These are phyloP conservation scores for Agonopterix subpropinquella DNA, from an alignment of 2,888 invertebrate species.

Conservation along the genomic window DNA sequence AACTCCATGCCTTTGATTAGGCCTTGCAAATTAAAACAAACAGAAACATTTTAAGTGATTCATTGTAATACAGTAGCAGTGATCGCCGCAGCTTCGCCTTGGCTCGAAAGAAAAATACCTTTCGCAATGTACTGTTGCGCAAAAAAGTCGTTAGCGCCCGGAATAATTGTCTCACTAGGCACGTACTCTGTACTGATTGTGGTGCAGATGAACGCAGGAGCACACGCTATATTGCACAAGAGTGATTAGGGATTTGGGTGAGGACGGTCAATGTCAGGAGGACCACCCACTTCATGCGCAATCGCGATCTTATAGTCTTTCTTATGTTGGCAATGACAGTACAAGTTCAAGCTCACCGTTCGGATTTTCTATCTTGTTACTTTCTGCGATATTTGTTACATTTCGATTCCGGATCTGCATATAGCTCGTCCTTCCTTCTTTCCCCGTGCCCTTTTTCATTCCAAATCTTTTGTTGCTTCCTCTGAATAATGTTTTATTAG, in stretches of 20 bases:
- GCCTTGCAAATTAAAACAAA: too few relatives aligned
- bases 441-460: too few relatives aligned
- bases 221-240: not conserved
- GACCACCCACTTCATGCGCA: not conserved
- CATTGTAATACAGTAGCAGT: not conserved
- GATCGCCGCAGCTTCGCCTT: constrained; percentile 19
- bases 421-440: too few relatives aligned
- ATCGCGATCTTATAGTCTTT: not conserved
- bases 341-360: too few relatives aligned
- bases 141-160: constrained; percentile 3
- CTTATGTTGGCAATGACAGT: too few relatives aligned
- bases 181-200: not conserved
- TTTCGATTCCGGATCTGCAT: too few relatives aligned
- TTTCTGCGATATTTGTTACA: too few relatives aligned
- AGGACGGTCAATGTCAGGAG: not conserved
- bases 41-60: too few relatives aligned
- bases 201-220: not conserved
- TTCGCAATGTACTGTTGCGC: constrained; percentile 11
- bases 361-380: too few relatives aligned
- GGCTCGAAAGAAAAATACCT: constrained; percentile 2
- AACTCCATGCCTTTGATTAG: too few relatives aligned
- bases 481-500: too few relatives aligned
- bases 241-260: not conserved
- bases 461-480: too few relatives aligned
- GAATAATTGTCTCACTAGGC: constrained; percentile 1